Evolutionary conservation across 2,797 vertebrate genomes (phyloP).

Genomic region (Microctenopoma lineatum): DNA sequence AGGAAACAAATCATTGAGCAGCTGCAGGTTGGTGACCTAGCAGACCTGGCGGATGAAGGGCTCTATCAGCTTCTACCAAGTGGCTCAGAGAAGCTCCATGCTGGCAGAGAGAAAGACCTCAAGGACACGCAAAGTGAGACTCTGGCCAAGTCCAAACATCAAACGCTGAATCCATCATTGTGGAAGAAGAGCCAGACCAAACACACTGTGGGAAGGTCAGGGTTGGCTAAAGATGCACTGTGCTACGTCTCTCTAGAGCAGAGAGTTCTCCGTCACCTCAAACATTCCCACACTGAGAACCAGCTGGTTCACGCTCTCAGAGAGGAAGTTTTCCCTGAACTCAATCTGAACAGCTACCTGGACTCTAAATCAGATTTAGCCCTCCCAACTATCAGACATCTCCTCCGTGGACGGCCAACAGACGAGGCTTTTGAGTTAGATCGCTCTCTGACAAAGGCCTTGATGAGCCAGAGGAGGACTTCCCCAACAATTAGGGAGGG

Average conservation of each 20-base stretch:
- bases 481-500: constrained; percentile 40
- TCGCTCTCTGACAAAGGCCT: constrained; percentile 73
- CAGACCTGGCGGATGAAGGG: constrained; percentile 81
- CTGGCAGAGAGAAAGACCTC: constrained; percentile 58
- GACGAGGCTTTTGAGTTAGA: constrained; percentile 80
- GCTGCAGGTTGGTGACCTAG: constrained; percentile 81
- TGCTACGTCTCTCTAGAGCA: constrained; percentile 78
- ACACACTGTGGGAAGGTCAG: constrained; percentile 48
- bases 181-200: constrained; percentile 62
- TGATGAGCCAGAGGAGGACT: constrained; percentile 51
- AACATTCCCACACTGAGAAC: constrained; percentile 58
- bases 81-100: constrained; percentile 47
- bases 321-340: constrained; percentile 77
- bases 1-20: constrained; percentile 80
- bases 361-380: constrained; percentile 82
- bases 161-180: constrained; percentile 37
- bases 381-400: constrained; percentile 74
- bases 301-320: constrained; percentile 73
- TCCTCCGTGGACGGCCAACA: constrained; percentile 72
- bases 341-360: constrained; percentile 85
- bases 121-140: constrained; percentile 46
- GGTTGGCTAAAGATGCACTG: constrained; percentile 64
- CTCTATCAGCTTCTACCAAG: constrained; percentile 77
- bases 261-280: constrained; percentile 61
- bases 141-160: constrained; percentile 64